Base-by-base conservation (phyloP, 1,140 invertebrate genomes). In the Drosophila arawakana region DNA sequence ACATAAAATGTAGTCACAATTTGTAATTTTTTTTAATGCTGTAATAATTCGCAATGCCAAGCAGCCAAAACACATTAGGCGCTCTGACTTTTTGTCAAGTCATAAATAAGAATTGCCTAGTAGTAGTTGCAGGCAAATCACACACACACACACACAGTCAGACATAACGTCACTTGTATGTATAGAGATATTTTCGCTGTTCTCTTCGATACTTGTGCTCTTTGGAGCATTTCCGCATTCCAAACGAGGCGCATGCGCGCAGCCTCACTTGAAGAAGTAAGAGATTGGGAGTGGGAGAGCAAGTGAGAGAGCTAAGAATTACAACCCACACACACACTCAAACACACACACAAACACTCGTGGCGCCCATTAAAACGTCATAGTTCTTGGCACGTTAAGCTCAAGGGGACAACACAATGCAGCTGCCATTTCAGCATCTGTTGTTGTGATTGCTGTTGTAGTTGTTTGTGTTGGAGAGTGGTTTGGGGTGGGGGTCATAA, bases 351-450 rank as follows among this genome's bases (percentile, higher is more conserved):
- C 13, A 58, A 13, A 30, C 61, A 72, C 62, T 66, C 54, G 75
- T 85, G 82, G 78, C 75, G 82, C 75, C 82, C 78, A 85, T 86
- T 76, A 86, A 86, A 82, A 80, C 76, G 82, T 76, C 71, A 85
- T 85, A 84, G 60, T 72, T 75, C 49, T 55, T 62, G 58, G 18
- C 76, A 79, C 76, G 69, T 79, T 67, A 76, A 76, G 52, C 50
- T 13, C 66, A 59, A 30, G 52, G 41, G 11, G 41, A 43, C 49
- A 68, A 67, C 50, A 81, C 50, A 81, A 77, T 78, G 63, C 82
- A 81, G 47, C 57, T 73, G 78, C 75, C 62, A 73, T 68, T 54
- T 62, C 55, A 50, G 60, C 21, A 55, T 13, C 30, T 13, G 52
- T 34, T 35, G 52, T 55, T 59, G 39, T 41, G 18, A 39, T 43